Percentiles rank a stretch among this genome's conserved stretches.
These are phyloP conservation scores for Formica selysi DNA, from an alignment of 1,140 invertebrate species.

Conservation along the genomic window DNA sequence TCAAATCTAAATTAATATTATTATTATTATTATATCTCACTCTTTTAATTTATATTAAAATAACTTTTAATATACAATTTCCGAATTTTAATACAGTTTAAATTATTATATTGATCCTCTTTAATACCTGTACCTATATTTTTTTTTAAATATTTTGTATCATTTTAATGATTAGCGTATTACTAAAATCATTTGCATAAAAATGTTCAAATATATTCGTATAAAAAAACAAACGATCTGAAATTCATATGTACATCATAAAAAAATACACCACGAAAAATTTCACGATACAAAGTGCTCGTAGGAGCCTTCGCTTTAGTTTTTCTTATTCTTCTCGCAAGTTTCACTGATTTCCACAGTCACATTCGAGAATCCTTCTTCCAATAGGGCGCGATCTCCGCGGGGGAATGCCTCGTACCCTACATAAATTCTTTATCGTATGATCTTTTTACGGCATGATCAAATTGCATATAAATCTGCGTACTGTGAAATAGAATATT, in stretches of 20 bases:
- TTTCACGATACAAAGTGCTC: background rate
- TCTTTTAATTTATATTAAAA: background rate
- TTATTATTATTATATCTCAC: background rate
- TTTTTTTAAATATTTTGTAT: too few relatives aligned
- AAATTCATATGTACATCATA: conserved; percentile 10
- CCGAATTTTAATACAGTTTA: background rate
- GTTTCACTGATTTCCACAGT: conserved; percentile 88
- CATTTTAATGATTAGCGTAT: background rate
- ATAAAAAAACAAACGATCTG: conserved; percentile 19
- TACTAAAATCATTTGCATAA: background rate
- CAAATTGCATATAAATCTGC: background rate
- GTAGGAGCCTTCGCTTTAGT: conserved; percentile 65
- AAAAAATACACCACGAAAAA: conserved; percentile 25
- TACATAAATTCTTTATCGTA: conserved; percentile 63
- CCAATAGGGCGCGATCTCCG: conserved; percentile 87
- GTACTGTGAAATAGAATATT: background rate
- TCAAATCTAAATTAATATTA: conserved; percentile 10
- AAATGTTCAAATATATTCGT: background rate
- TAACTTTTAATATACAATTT: background rate
- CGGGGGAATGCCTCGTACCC: conserved; percentile 82
- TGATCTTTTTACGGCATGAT: background rate
- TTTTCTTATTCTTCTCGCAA: conserved; percentile 63
- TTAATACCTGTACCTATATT: background rate
- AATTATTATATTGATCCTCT: background rate
- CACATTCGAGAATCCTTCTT: conserved; percentile 90